These are phyloP conservation scores for Tetrapedia diversipes DNA, from an alignment of 2,888 invertebrate species.

Conservation along the genomic window DNA sequence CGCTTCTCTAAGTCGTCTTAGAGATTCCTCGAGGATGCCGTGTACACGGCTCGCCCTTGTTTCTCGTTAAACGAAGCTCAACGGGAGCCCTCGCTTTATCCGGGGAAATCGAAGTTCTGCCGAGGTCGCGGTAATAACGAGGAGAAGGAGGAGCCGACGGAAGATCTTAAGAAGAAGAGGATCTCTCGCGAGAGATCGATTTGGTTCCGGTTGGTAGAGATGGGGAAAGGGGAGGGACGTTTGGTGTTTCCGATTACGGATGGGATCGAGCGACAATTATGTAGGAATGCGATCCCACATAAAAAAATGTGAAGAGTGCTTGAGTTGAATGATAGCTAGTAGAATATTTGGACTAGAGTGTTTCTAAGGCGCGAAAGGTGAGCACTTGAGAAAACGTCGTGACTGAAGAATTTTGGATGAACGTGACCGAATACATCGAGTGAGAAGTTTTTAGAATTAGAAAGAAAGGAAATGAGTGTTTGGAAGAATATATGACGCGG, in stretches of 20 bases:
- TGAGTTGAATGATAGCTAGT: too few relatives aligned
- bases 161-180: background rate
- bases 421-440: too few relatives aligned
- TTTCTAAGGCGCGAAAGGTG: too few relatives aligned
- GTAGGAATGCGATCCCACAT: too few relatives aligned
- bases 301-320: too few relatives aligned
- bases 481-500: too few relatives aligned
- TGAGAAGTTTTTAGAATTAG: too few relatives aligned
- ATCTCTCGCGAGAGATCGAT: slow-evolving; percentile 4
- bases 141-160: background rate
- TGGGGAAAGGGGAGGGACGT: too few relatives aligned
- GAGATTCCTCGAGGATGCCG: slow-evolving; percentile 66
- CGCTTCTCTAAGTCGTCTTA: slow-evolving; percentile 70
- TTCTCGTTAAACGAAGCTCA: slow-evolving; percentile 67
- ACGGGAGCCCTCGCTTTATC: slow-evolving; percentile 40
- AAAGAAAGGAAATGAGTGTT: too few relatives aligned
- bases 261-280: slow-evolving; percentile 18
- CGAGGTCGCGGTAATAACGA: slow-evolving; percentile 35
- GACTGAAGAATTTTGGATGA: too few relatives aligned
- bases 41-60: slow-evolving; percentile 58
- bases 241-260: background rate
- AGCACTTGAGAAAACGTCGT: too few relatives aligned
- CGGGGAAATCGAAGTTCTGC: slow-evolving; percentile 49
- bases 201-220: background rate
- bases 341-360: too few relatives aligned